Evolutionary conservation across 2,113 vertebrate genomes (phyloP), one percentile per base, ranked within the genome.

Genomic region (Numenius arquata): DNA sequence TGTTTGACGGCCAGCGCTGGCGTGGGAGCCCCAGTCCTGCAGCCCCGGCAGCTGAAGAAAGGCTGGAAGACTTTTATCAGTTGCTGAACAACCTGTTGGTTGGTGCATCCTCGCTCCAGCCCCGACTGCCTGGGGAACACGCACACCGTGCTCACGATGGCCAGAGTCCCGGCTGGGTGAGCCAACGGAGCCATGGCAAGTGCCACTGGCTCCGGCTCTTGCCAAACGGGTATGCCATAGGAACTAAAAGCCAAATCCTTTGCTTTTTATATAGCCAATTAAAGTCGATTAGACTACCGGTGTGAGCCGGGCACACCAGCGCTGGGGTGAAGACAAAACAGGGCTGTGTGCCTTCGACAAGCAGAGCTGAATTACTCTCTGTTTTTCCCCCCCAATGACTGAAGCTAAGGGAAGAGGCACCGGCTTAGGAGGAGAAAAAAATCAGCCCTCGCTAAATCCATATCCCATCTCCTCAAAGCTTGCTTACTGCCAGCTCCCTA

Each of bases 401-500:
- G 36, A 74, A 65, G 15, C 19, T 38, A 12, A 8, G 10, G 32
- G 19, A 84, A 32, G n/a, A 84, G 43, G 23, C 23, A 40, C 11
- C 8, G 14, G 32, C 3, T 13, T 61, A 38, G 25, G 32, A 73
- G 45, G 45, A n/a, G 55, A 32, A 53, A 90, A 63, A 87, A 80
- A 18, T 25, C 53, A 63, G n/a, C 40, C 48, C 52, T 91, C 9
- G 8, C 58, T 81, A 71, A 86, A 91, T 88, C 92, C 75, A 15
- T 30, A 78, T 32, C 93, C 85, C 76, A 21, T 52, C 70, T 94
- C 78, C 91, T 92, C 68, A 84, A 89, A 85, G 87, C 90, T 94
- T 96, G 89, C 93, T 94, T 88, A 84, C 62, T 75, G 92, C 94
- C 94, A 96, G 91, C 90, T 92, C 80, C 92, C 90, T 97, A 96